Conservation (phyloP, 37 sponge, comb jelly and placozoan species). For the Petrosia ficiformis region DNA sequence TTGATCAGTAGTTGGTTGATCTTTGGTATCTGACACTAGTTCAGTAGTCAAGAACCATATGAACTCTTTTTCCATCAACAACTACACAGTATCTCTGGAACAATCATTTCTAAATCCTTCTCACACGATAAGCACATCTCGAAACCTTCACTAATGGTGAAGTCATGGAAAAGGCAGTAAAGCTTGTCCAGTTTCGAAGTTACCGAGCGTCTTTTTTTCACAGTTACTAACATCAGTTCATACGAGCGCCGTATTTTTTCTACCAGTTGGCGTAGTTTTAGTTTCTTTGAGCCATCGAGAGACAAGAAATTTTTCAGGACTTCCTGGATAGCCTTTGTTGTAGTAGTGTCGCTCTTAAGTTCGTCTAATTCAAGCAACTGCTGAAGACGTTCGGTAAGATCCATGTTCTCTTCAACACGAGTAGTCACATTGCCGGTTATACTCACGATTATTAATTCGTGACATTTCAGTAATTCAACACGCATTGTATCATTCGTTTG, state of each 20-base stretch:
- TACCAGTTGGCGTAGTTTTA: not conserved
- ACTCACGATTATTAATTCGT: too few relatives aligned
- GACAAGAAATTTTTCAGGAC: not conserved
- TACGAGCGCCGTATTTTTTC: not conserved
- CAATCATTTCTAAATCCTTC: not conserved
- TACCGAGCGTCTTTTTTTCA: not conserved
- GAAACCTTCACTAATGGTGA: constrained; percentile 1
- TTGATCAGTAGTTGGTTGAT: too few relatives aligned
- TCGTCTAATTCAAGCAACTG: not conserved
- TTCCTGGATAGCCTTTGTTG: not conserved
- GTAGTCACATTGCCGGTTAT: too few relatives aligned
- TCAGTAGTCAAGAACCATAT: too few relatives aligned
- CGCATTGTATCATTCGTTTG: too few relatives aligned
- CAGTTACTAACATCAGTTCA: not conserved
- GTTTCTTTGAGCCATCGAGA: not conserved
- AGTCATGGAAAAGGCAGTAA: not conserved
- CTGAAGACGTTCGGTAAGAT: not conserved
- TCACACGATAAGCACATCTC: not conserved
- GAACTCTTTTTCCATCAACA: too few relatives aligned
- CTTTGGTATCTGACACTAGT: too few relatives aligned
- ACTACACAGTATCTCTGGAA: too few relatives aligned
- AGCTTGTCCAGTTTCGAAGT: not conserved
- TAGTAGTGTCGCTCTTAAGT: not conserved
- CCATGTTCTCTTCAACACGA: not conserved
- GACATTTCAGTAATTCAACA: too few relatives aligned